Conservation (phyloP, 2,888 invertebrate genomes). For the Amblyjoppa proteus region DNA sequence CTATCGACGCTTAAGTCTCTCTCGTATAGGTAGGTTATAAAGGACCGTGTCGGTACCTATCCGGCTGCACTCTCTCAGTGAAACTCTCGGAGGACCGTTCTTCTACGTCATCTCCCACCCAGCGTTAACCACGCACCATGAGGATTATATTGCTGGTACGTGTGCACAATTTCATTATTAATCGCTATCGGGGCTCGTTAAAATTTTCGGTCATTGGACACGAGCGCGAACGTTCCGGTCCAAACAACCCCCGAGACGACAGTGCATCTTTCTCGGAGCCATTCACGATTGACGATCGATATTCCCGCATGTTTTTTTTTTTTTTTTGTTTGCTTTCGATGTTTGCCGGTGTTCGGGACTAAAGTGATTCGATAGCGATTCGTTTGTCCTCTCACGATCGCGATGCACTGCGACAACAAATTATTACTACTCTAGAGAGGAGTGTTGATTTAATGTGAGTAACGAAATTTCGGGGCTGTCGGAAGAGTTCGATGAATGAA, state of each 20-base stretch:
- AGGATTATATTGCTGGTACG: constrained; percentile 83
- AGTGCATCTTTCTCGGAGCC: background rate
- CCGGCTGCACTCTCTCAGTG: constrained; percentile 84
- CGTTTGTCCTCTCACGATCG: background rate
- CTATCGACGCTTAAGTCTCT: constrained; percentile 76
- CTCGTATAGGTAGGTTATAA: constrained; percentile 83
- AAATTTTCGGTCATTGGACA: too few species aligned
- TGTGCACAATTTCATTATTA: constrained; percentile 54
- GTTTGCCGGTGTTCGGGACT: background rate
- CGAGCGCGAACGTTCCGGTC: background rate
- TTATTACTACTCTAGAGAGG: too few species aligned
- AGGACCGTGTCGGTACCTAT: constrained; percentile 82
- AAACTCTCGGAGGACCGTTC: constrained; percentile 82
- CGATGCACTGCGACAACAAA: too few species aligned
- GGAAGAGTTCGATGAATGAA: too few species aligned
- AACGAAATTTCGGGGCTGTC: too few species aligned
- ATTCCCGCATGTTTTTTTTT: background rate
- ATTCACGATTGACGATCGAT: background rate
- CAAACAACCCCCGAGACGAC: background rate
- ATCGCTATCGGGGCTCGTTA: background rate
- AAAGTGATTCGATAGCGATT: background rate
- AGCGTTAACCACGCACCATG: constrained; percentile 78
- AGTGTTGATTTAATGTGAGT: too few species aligned
- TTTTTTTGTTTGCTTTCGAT: background rate
- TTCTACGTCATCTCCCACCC: constrained; percentile 69